Base-by-base conservation (phyloP, 2,113 vertebrate genomes). In the Mesocricetus auratus region DNA sequence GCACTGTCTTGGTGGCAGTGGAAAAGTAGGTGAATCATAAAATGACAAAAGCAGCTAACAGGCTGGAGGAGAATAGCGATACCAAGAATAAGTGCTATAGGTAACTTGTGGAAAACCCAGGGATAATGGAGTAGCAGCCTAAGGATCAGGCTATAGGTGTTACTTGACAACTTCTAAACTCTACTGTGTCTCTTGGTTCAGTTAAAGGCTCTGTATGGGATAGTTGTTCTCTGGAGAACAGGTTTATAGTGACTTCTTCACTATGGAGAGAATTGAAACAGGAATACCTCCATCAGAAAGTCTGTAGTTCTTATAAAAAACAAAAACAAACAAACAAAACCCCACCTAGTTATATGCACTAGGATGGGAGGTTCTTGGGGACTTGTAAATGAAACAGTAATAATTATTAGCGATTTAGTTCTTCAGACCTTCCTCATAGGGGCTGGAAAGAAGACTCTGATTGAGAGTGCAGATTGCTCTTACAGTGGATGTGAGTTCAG, bases 251-350 rank as follows among this genome's bases (percentile, higher is more conserved):
- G 33, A 13, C 42, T 78, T 45, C 68, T 86, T 88, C 47, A n/a
- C 60, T 89, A 13, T 81, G 62, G 95, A 62, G 77, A 56, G 10
- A 75, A 29, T 83, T 92, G 79, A 91, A 39, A 77, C 12, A 75
- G 13, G 69, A 73, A 22, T 86, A 89, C 0, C 79, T 94, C 91
- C 77, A 47, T 53, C 39, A 81, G 64, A 94, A 94, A 93, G 74
- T 87, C 22, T 79, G 4, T 1, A 68, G 31, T 68, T 83, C 24
- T 42, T 26, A 45, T 26, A 69, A 50, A 69, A 16, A 86, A 17
- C 71, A 39, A 73, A 17, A 79, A 50, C 50, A 50, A 50, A 50
- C 5, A 50, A 53, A 11, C 50, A 56, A 56, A 56, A 56, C n/a
- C n/a, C n/a, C 47, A 7, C 1, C 24, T 71, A 88, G 3, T 47